Percentiles rank a stretch among this genome's conserved stretches.
phyloP scores from a whole-genome alignment of 35 echinoderm and acorn worm genomes.

The Stichopus chloronotus region DNA sequence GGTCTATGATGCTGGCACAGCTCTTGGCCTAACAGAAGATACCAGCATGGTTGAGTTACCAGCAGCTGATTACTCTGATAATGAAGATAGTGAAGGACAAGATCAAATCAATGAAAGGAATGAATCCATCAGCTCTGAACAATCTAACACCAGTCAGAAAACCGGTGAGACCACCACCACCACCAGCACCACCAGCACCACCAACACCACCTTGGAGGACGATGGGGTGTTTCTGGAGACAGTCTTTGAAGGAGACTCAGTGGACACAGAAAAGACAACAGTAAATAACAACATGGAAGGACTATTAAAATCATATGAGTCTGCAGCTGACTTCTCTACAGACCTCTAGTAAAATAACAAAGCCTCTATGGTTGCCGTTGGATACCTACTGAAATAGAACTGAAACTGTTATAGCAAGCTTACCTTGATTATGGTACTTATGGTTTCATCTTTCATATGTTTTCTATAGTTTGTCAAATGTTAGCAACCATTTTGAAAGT shows the following conservation, averaged over 20 bases:
- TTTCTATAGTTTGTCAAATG: no score
- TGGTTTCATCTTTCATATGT: no score
- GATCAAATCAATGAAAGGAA: background rate
- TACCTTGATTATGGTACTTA: no score
- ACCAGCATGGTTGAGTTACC: background rate
- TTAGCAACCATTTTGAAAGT: no score
- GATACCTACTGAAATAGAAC: no score
- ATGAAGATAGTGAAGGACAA: conserved; percentile 47
- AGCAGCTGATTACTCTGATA: conserved; percentile 4
- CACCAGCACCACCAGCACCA: no score
- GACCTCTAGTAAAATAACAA: background rate
- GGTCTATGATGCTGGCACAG: conserved; percentile 54
- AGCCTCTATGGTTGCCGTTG: no score
- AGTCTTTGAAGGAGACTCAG: background rate
- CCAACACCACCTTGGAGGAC: background rate
- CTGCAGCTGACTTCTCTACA: conserved; percentile 25
- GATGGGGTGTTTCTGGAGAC: conserved; percentile 26
- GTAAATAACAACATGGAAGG: conserved; percentile 18
- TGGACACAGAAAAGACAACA: background rate
- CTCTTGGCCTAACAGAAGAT: conserved; percentile 28
- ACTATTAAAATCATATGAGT: background rate
- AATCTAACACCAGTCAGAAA: background rate
- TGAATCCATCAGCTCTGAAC: background rate
- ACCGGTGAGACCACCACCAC: background rate
- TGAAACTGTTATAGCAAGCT: no score